Percentiles rank a stretch among this genome's conserved stretches.
Conservation (phyloP, 2,797 vertebrate genomes). For the Centropyge bicolor region DNA sequence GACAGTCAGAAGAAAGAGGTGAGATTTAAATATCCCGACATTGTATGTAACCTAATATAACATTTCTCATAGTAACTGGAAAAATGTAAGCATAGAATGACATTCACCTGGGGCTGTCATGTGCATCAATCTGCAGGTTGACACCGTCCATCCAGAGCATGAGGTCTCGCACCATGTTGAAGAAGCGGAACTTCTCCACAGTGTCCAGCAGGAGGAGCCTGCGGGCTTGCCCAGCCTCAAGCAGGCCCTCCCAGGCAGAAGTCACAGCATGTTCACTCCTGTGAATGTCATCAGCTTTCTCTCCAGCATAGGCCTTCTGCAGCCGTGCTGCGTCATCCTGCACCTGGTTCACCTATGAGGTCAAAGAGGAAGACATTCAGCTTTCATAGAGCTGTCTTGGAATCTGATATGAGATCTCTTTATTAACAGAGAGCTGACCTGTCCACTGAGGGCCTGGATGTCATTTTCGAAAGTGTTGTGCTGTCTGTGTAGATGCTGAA, state of each 20-base stretch:
- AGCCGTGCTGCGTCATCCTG: constrained; percentile 93
- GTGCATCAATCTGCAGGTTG: constrained; percentile 93
- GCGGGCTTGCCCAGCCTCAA: constrained; percentile 87
- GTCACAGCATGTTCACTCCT: constrained; percentile 90
- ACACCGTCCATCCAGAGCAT: constrained; percentile 97
- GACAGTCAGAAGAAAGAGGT: constrained; percentile 19
- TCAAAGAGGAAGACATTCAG: constrained; percentile 32
- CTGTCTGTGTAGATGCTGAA: constrained; percentile 92
- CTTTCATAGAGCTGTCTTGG: not conserved
- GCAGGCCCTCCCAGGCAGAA: constrained; percentile 91
- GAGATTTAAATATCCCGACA: not conserved
- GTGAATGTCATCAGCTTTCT: constrained; percentile 94
- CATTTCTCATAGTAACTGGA: not conserved
- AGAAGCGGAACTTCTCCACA: constrained; percentile 94
- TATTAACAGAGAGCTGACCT: constrained; percentile 63
- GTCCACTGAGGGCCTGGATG: constrained; percentile 95
- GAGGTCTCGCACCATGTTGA: constrained; percentile 92
- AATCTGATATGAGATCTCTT: not conserved
- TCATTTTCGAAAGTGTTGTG: constrained; percentile 94
- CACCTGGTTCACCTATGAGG: constrained; percentile 91
- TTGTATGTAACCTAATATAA: not conserved
- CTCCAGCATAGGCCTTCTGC: constrained; percentile 94
- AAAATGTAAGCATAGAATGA: not conserved
- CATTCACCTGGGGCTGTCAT: constrained; percentile 92
- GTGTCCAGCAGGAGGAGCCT: constrained; percentile 92